These are phyloP conservation scores for Goniozus legneri DNA, from an alignment of 1,140 invertebrate species.

Conservation along the genomic window DNA sequence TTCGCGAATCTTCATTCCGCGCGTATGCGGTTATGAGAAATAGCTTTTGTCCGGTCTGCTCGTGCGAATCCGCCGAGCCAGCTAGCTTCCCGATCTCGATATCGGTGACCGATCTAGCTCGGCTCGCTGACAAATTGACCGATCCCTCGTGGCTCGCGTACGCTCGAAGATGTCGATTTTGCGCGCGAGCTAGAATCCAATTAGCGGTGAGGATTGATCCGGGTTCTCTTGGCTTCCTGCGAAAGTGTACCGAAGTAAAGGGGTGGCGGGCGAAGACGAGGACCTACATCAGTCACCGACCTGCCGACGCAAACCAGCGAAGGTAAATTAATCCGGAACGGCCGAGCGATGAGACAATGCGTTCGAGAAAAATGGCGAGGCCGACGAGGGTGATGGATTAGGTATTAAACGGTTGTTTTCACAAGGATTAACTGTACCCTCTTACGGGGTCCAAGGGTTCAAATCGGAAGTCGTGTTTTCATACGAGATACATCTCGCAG, in stretches of 20 bases:
- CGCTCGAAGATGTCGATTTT: conserved; percentile 1
- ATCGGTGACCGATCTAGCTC: conserved; percentile 11
- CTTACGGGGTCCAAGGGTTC: neutral
- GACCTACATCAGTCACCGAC: conserved; percentile 24
- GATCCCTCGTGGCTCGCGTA: conserved; percentile 5
- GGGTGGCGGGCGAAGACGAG: conserved; percentile 15
- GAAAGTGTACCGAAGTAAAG: no score
- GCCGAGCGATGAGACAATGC: conserved; percentile 26
- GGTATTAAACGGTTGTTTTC: conserved; percentile 43
- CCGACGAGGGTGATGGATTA: conserved; percentile 32
- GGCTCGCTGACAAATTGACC: conserved; percentile 20
- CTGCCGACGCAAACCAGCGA: conserved; percentile 15
- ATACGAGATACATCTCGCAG: conserved; percentile 10
- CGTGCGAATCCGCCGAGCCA: no score
- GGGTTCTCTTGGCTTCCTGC: no score
- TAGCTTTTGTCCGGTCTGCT: no score
- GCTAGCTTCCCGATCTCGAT: no score
- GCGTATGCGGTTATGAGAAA: no score
- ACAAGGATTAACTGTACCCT: no score
- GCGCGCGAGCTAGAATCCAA: conserved; percentile 24
- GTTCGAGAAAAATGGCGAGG: no score
- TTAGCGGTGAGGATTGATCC: no score
- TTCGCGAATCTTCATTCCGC: no score
- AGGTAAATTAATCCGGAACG: conserved; percentile 30
- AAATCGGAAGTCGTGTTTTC: conserved; percentile 23